Percentiles rank a stretch among this genome's conserved stretches.
Evolutionary conservation across 2,113 vertebrate species (phyloP).

Genomic region (Chamaea fasciata): DNA sequence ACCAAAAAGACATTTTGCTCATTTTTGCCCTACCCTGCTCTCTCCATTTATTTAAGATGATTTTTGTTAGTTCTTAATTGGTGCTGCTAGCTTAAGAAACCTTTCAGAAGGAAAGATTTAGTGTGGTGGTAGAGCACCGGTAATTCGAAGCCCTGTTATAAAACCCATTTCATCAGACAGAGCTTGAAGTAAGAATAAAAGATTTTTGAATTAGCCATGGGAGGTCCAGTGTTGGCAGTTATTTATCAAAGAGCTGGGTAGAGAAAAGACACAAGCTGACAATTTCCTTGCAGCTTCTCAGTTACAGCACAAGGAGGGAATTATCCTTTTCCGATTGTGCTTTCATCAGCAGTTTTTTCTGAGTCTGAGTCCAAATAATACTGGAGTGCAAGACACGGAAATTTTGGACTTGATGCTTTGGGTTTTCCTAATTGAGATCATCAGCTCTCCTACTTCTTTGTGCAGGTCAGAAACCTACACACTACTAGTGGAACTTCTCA

Average conservation of each 20-base stretch:
- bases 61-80: background rate
- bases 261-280: background rate
- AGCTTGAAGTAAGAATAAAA: background rate
- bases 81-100: background rate
- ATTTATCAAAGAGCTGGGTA: background rate
- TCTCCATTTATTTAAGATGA: background rate
- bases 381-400: background rate
- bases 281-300: background rate
- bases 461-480: rapidly evolving
- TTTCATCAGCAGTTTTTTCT: background rate
- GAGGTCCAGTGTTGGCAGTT: background rate
- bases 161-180: background rate
- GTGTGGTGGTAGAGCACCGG: background rate
- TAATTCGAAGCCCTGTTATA: background rate
- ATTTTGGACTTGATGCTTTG: background rate
- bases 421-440: background rate
- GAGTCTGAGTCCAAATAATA: background rate
- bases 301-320: background rate
- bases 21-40: background rate
- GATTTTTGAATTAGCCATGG: background rate
- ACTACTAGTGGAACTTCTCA: background rate
- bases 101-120: background rate
- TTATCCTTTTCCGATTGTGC: background rate
- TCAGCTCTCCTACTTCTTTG: background rate
- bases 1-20: background rate